Base-by-base conservation (phyloP, 1,140 invertebrate species). In the Drosophila nannoptera region DNA sequence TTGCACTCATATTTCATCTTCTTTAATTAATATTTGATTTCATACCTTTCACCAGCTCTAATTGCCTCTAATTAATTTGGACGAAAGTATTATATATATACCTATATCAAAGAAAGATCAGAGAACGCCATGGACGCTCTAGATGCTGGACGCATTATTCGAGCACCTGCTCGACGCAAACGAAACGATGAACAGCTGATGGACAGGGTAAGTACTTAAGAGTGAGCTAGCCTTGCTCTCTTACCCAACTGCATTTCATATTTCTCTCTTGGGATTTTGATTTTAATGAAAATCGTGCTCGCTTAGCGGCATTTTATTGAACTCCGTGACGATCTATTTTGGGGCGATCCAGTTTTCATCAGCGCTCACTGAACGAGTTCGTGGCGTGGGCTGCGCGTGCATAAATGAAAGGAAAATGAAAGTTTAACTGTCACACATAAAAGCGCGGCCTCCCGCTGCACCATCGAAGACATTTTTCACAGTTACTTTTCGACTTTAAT, bases 121-220 rank as follows among this genome's bases (percentile, higher is more conserved):
- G n/a, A 40, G 46, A 69, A 46, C 46, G 75, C 29, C 32, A 88
- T 88, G 87, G 87, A 88, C 66, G 72, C 72, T 56, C 74, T 72
- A 77, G 87, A 88, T 73, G 73, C 69, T 45, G 73, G 70, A 56
- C 82, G 82, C 29, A 88, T 88, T 77, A 73, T 88, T 67, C 82
- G 87, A 53, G 87, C 87, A 53, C 87, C 87, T 38, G 73, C 70
- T 42, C 72, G 87, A 14, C 87, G 87, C 54, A 87, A 86, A 63
- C 83, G 87, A 2, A 88, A 88, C 48, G 87, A 88, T 67, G 87
- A 88, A 22, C 87, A 88, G 42, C 67, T 88, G 11, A 77, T 76
- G 71, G 87, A 88, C 53, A 80, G 87, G 77, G 87, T 88, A 43
- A 88, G 86, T 84, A 40, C 16, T 22, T 64, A 31, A 0, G 4